A percentile compares a stretch with the other conserved stretches of the same genome.
phyloP scores from a whole-genome alignment of 2,113 vertebrate species.

The Dipodomys ordii region DNA sequence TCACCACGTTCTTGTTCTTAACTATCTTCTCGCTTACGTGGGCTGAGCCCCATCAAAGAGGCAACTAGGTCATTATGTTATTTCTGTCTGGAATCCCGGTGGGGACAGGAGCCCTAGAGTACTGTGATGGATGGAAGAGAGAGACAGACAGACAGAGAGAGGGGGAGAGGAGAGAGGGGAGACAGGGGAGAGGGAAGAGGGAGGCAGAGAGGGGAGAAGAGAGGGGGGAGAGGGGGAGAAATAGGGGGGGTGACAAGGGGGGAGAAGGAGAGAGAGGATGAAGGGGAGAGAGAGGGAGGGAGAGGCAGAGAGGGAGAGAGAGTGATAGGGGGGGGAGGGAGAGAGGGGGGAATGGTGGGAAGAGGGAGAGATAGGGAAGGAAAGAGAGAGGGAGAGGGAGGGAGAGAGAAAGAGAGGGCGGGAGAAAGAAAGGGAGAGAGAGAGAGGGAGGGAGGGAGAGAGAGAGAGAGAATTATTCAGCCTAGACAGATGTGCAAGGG shows the following conservation, averaged over 20 bases:
- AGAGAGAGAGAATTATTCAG: background rate
- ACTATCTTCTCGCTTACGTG: conserved; percentile 4
- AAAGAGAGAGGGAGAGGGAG: background rate
- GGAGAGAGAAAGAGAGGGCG: background rate
- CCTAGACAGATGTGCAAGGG: background rate
- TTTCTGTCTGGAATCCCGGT: background rate
- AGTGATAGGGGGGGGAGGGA: no score
- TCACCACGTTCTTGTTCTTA: background rate
- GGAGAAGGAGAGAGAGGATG: no score
- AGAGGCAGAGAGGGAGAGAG: no score
- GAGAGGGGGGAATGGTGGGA: no score
- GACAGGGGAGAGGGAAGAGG: no score
- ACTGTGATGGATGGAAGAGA: background rate
- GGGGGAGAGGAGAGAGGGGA: background rate
- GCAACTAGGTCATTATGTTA: background rate
- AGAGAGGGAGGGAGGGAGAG: no score
- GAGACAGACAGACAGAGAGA: background rate
- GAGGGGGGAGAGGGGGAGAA: no score
- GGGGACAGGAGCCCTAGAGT: background rate
- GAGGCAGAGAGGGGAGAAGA: background rate
- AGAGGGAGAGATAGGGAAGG: background rate
- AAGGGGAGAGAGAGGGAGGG: no score
- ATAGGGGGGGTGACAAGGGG: background rate
- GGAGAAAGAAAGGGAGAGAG: accelerated
- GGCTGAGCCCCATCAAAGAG: background rate